A percentile compares a stretch with the other conserved stretches of the same genome.
phyloP scores from a whole-genome alignment of 1,140 invertebrate genomes.

The Drosophila nannoptera region DNA sequence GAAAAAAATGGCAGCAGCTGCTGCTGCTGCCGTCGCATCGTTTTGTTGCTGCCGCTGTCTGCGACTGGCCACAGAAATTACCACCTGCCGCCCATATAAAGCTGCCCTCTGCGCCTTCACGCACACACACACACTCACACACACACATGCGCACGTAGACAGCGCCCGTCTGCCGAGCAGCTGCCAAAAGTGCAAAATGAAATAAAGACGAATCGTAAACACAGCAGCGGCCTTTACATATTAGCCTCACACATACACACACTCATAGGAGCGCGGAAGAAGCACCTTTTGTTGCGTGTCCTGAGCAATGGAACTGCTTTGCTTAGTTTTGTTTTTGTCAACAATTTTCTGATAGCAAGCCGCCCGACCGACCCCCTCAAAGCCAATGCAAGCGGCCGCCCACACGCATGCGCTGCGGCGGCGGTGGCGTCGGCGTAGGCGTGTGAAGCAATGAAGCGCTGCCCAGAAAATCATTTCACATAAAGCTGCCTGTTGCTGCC shows the following conservation, averaged over 20 bases:
- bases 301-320: background rate
- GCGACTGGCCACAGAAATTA: slow-evolving; percentile 68
- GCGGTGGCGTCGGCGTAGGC: slow-evolving; percentile 50
- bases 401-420: slow-evolving; percentile 46
- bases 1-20: slow-evolving; percentile 24
- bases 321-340: slow-evolving; percentile 24
- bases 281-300: background rate
- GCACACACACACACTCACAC: background rate
- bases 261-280: too few species aligned
- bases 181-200: slow-evolving; percentile 45
- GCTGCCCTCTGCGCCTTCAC: slow-evolving; percentile 56
- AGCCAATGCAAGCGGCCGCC: slow-evolving; percentile 55
- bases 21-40: slow-evolving; percentile 51
- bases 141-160: slow-evolving; percentile 20
- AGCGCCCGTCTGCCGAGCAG: slow-evolving; percentile 37
- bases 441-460: slow-evolving; percentile 48
- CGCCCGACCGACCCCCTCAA: slow-evolving; percentile 45
- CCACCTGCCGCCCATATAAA: slow-evolving; percentile 76
- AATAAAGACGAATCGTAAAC: slow-evolving; percentile 9
- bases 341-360: slow-evolving; percentile 14
- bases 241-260: background rate
- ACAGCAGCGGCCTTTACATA: slow-evolving; percentile 15
- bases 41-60: slow-evolving; percentile 27
- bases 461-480: slow-evolving; percentile 48
- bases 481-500: slow-evolving; percentile 17